Conservation (phyloP, 2,113 vertebrate species). For the Taurulus bubalis region DNA sequence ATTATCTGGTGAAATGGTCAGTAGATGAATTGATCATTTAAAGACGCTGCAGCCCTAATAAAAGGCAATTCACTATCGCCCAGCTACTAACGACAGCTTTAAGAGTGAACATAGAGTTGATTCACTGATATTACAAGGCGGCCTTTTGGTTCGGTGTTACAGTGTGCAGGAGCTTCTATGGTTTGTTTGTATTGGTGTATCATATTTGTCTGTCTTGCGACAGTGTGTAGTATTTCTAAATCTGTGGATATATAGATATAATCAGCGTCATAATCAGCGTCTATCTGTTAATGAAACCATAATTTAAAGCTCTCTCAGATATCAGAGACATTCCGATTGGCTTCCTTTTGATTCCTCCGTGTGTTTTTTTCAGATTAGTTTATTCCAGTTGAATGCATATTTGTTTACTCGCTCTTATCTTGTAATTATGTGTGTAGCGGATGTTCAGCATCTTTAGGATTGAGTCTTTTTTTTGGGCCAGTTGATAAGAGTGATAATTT, state of each 20-base stretch:
- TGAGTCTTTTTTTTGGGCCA: conserved; percentile 52
- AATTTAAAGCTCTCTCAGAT: conserved; percentile 15
- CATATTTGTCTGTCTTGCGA: background rate
- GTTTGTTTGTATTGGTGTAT: background rate
- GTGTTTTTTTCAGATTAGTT: conserved; percentile 12
- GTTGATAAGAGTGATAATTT: conserved; percentile 49
- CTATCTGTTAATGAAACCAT: conserved; percentile 10
- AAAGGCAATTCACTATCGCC: background rate
- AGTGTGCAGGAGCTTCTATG: too few species aligned
- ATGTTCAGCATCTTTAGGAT: conserved; percentile 48
- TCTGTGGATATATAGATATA: conserved; percentile 15
- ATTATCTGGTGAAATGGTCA: background rate
- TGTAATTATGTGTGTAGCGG: conserved; percentile 51
- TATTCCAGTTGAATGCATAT: conserved; percentile 29
- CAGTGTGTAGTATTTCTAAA: conserved; percentile 4
- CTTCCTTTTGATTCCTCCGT: conserved; percentile 16
- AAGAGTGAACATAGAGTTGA: background rate
- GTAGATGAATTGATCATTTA: background rate
- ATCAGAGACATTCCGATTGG: conserved; percentile 21
- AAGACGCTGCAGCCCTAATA: background rate
- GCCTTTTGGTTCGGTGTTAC: too few species aligned
- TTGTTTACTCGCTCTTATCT: conserved; percentile 50
- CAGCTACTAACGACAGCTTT: background rate
- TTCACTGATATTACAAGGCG: too few species aligned
- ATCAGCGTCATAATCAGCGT: conserved; percentile 26